Evolutionary conservation across 2,888 invertebrate species (phyloP), one percentile per base, ranked within the genome.

Genomic region (Rotaria socialis): DNA sequence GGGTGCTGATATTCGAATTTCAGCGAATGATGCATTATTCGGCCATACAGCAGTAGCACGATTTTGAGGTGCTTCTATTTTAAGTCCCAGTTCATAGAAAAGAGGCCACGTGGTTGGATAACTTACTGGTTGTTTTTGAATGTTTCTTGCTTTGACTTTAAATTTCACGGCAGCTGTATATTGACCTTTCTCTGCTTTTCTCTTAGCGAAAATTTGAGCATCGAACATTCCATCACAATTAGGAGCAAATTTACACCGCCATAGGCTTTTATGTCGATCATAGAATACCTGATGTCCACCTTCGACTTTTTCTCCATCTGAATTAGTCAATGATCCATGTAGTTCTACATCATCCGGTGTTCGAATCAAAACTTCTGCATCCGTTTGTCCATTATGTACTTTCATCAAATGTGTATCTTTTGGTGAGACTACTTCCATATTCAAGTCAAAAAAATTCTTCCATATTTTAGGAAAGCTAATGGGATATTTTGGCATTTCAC

Each of bases 381-480:
- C 3, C 41, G 74, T 41, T 75, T 11, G 5, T 19, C 35, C 43
- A 0, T 75, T 75, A 8, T 86, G 5, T 47, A 41, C 24, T 60
- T 55, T 16, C 52, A 86, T 47, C 22, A 27, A 50, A 84, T 60
- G 7, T 47, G 27, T 16, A 22, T 86, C 14, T 22, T 50, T 6
- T 6, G 16, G 84, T 60, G 84, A 50, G 22, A 84, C 35, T 22
- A 50, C 1, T 50, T 56, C 41, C 41, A 84, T 5, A 60, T 84
- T 22, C 24, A 84, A 52, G 60, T 58, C 11, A 35, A 58, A 35
- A 85, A 43, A 84, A 27, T 58, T 24, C n/a, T 27, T 14, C 60
- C 14, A 22, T 27, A 47, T 50, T 86, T 67, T 47, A 7, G 86
- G 84, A 43, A 60, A 84, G 60, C 35, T 58, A 7, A 56, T 80